Evolutionary conservation across 1,140 invertebrate genomes (phyloP).

Genomic region (Pantala flavescens): DNA sequence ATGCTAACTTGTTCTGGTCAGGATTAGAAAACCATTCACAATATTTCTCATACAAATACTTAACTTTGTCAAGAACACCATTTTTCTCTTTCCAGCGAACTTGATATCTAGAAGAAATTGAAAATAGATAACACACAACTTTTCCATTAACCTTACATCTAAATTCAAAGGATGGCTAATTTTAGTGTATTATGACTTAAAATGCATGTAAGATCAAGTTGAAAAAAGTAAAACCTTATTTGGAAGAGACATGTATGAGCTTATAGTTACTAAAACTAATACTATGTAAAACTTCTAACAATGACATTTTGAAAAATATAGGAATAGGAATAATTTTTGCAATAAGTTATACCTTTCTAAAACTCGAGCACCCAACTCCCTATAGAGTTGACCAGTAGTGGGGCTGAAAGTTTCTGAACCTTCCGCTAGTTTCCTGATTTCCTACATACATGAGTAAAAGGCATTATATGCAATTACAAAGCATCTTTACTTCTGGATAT

Average conservation of each 20-base stretch:
- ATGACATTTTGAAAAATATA: no score
- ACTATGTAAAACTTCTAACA: no score
- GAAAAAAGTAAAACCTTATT: no score
- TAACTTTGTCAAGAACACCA: conserved; percentile 55
- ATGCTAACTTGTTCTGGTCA: conserved; percentile 10
- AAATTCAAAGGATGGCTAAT: no score
- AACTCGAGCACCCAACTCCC: conserved; percentile 57
- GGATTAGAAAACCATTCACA: conserved; percentile 52
- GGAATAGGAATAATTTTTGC: no score
- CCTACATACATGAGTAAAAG: conserved; percentile 39
- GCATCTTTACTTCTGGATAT: no score
- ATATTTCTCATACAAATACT: conserved; percentile 55
- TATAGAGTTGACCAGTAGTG: conserved; percentile 48
- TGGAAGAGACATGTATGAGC: no score
- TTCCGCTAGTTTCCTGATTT: conserved; percentile 55
- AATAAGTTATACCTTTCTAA: conserved; percentile 38
- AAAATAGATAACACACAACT: conserved; percentile 15
- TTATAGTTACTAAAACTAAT: no score
- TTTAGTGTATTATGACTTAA: no score
- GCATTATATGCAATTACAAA: conserved; percentile 24
- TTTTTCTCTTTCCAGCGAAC: conserved; percentile 51
- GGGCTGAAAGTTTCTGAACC: conserved; percentile 73
- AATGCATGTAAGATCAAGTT: no score
- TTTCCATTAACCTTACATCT: no score
- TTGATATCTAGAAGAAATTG: conserved; percentile 52